A percentile compares a stretch with the other conserved stretches of the same genome.
These are phyloP conservation scores for Pteromalus puparum DNA, from an alignment of 1,140 invertebrate species.

Conservation along the genomic window DNA sequence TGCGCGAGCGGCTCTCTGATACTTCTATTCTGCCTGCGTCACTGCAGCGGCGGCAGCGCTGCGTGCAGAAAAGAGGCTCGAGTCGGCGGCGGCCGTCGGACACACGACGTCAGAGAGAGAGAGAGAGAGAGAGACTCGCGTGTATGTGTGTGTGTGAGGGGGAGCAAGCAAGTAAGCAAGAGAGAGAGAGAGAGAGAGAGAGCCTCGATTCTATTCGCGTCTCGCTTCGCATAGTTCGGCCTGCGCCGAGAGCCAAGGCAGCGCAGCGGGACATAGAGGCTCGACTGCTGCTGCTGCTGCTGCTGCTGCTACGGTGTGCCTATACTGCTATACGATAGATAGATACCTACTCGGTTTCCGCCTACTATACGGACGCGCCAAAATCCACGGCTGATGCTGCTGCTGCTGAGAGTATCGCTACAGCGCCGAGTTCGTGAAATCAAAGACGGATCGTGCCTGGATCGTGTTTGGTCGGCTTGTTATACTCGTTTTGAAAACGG, in stretches of 20 bases:
- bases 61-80: background rate
- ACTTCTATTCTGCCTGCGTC: slow-evolving; percentile 28
- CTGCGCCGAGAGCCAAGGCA: background rate
- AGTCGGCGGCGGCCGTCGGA: background rate
- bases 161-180: background rate
- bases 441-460: too few relatives aligned
- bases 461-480: too few relatives aligned
- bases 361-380: background rate
- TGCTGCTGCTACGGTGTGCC: background rate
- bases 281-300: background rate
- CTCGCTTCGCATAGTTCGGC: slow-evolving; percentile 26
- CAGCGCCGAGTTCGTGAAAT: background rate
- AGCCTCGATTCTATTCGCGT: slow-evolving; percentile 45
- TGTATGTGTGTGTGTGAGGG: background rate
- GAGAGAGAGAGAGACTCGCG: too few relatives aligned
- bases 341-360: background rate
- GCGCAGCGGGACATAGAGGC: background rate
- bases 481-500: too few relatives aligned
- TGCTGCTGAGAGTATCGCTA: background rate
- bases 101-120: background rate
- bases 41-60: slow-evolving; percentile 2
- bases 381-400: background rate
- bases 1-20: slow-evolving; percentile 22
- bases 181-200: background rate
- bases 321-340: background rate